phyloP scores from a whole-genome alignment of 2,113 vertebrate genomes.

The Dasyprocta punctata region DNA sequence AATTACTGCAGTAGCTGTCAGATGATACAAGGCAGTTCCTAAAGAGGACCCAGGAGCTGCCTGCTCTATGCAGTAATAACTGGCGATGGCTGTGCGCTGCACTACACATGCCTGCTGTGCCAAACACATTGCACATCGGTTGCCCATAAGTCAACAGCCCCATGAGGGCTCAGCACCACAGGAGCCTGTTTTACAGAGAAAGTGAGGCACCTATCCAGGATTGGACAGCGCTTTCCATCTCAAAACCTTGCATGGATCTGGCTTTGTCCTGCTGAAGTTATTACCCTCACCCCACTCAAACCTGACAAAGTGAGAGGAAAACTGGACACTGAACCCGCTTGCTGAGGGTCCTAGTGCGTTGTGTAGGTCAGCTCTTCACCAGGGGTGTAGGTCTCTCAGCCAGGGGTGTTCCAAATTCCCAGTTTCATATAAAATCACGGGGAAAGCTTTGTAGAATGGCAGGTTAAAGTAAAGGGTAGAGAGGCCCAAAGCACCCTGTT shows the following conservation, averaged over 20 bases:
- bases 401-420: background rate
- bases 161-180: background rate
- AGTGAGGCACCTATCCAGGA: background rate
- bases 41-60: background rate
- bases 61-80: background rate
- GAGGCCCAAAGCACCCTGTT: background rate
- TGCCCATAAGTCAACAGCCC: background rate
- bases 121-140: background rate
- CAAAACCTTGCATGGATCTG: background rate
- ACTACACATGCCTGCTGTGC: background rate
- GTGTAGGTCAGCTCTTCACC: background rate
- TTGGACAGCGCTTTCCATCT: background rate
- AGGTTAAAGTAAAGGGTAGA: background rate
- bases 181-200: background rate
- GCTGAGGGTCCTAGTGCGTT: background rate
- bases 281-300: background rate
- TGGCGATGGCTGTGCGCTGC: background rate
- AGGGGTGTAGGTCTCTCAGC: background rate
- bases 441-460: background rate
- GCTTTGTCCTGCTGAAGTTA: background rate
- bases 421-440: background rate
- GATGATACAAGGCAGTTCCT: background rate
- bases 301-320: background rate
- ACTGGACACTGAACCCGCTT: background rate
- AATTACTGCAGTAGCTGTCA: background rate